Evolutionary conservation across 1,140 invertebrate genomes (phyloP), one percentile per base, ranked within the genome.

Genomic region (Drosophila parabipectinata): DNA sequence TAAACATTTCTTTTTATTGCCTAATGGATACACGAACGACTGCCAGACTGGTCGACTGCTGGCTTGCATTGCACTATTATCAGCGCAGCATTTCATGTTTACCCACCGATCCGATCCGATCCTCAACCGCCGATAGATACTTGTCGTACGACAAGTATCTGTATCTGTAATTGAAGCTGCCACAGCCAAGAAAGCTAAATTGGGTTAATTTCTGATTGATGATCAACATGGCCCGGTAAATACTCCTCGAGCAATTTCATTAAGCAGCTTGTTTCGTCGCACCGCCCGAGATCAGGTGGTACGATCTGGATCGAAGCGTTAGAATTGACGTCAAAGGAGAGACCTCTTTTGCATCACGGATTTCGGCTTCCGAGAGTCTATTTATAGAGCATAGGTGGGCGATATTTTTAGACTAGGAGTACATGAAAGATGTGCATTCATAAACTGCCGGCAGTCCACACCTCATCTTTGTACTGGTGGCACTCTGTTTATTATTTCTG

Each of bases 131-230:
- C 68, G 71, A 47, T 69, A 50, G 71, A 62, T 52, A 60, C 18
- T 21, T 28, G 9, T 32, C 41, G 54, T 60, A 50, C 15, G 30
- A 34, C 32, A 28, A 21, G 48, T 71, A 45, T 58, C 47, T 39
- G 57, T 73, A 56, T 59, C 37, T 52, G 30, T 41, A 59, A 50
- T 67, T 72, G 62, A 59, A 44, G 69, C 69, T 72, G 69, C 45
- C 41, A 18, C 41, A 30, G 15, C 26, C 50, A 71, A 57, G 67
- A 69, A 48, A 57, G 56, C 74, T 69, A 77, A 77, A 77, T 77
- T 77, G 74, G 74, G 74, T 77, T 77, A 77, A 77, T 77, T 77
- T 77, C 63, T 77, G 72, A 77, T 77, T 77, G 74, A 77, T 77
- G 73, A 69, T 62, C 74, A 52, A 60, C 73, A 54, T 74, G 56